Base-by-base conservation (phyloP, 2,888 invertebrate genomes). In the Cosmorhoe ocellata region DNA sequence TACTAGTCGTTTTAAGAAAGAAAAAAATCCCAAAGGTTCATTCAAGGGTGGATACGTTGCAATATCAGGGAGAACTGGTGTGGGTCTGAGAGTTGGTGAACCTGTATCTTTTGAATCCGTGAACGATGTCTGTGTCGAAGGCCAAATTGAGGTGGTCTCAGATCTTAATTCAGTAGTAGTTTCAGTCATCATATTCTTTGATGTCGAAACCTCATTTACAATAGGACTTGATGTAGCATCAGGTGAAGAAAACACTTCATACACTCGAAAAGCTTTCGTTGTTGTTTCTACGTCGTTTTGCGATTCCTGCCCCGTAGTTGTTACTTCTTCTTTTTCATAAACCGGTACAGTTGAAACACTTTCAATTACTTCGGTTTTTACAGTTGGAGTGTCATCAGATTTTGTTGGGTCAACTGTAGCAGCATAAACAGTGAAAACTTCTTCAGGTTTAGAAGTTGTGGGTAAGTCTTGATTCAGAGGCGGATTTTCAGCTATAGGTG, bases 1-100 rank as follows among this genome's bases (percentile, higher is more conserved):
- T 1, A 94, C 90, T 30, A 95, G 77, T 60, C 92, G 92, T 68
- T 91, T 92, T 11, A 95, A 71, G 48, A 94, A 90, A 9, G 91
- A 90, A 42, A 94, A 85, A 47, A 94, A 79, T 1, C 92, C 87
- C 10, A 76, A 79, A 9, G 83, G 76, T 58, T 81, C 74, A 26
- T 75, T 76, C 8, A 70, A 56, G 1, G 89, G 88, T 5, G 89
- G 89, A 51, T 89, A 89, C 0, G 88, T 88, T 12, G 82, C 72
- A 1, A 84, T 69, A 56, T 88, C 88, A 14, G 87, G 83, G 24
- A 71, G 57, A 2, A 78, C 76, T 6, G 74, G 66, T 11, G 51
- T 66, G 7, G 80, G 76, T 38, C 55, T 71, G 6, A 58, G 60
- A 22, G 75, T 74, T 3, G 68, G 54, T n/a, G 67, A 61, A n/a